Evolutionary conservation across 2,797 vertebrate genomes (phyloP).

Genomic region (Silurus lanzhouensis): DNA sequence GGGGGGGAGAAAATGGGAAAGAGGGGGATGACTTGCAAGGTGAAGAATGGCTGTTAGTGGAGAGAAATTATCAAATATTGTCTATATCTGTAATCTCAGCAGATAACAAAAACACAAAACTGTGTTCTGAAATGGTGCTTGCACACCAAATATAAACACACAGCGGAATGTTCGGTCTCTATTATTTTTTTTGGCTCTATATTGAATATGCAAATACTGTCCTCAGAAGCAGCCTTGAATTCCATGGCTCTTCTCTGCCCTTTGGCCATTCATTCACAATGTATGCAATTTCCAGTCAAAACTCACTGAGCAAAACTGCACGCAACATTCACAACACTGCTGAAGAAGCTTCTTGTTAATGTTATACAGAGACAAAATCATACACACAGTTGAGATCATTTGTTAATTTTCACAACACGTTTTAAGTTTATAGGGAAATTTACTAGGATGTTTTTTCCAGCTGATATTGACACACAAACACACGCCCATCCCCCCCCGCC

Average conservation of each 20-base stretch:
- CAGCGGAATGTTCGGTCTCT: constrained; percentile 31
- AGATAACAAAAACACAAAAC: constrained; percentile 49
- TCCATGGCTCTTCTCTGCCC: constrained; percentile 42
- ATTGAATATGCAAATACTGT: constrained; percentile 46
- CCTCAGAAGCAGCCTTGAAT: constrained; percentile 46
- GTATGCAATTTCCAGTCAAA: constrained; percentile 49
- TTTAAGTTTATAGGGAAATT: constrained; percentile 66
- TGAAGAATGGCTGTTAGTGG: constrained; percentile 68
- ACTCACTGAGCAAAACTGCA: constrained; percentile 34
- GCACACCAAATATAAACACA: constrained; percentile 35
- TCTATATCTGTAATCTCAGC: constrained; percentile 50
- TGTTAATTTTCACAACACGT: constrained; percentile 84
- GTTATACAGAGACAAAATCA: constrained; percentile 72
- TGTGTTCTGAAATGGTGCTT: constrained; percentile 16
- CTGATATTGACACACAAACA: constrained; percentile 78
- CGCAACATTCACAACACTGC: constrained; percentile 36
- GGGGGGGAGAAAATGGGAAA: constrained; percentile 24
- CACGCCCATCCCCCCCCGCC: constrained; percentile 69
- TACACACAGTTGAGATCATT: constrained; percentile 75
- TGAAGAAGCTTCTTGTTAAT: constrained; percentile 48
- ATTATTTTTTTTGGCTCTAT: constrained; percentile 12
- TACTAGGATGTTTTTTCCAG: constrained; percentile 89
- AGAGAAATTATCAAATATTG: constrained; percentile 66
- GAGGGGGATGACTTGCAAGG: constrained; percentile 43
- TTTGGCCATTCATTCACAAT: constrained; percentile 55